Percentiles rank a stretch among this genome's conserved stretches.
Conservation (phyloP, 2,113 vertebrate genomes). For the Notiomystis cincta region DNA sequence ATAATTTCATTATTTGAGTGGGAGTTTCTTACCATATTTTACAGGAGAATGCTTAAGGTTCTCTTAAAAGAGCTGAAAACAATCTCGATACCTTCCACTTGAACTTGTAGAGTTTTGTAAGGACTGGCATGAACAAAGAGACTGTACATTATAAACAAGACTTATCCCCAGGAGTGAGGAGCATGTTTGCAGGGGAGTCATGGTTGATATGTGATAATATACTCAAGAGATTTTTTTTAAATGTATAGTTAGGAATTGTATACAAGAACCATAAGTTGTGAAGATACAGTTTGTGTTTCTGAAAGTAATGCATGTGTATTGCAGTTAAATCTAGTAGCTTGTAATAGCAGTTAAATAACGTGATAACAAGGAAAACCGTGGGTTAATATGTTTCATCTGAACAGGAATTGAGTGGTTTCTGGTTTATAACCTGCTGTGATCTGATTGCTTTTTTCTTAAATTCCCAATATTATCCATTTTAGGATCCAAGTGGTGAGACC, state of each 20-base stretch:
- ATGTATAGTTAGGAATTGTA: background rate
- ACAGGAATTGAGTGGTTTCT: background rate
- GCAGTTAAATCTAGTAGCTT: background rate
- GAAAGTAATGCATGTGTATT: background rate
- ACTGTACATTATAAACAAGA: background rate
- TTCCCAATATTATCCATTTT: background rate
- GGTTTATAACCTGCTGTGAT: background rate
- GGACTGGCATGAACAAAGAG: background rate
- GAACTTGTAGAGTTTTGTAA: background rate
- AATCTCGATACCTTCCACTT: background rate
- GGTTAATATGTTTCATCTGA: background rate
- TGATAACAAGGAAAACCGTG: background rate
- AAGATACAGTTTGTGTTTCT: background rate
- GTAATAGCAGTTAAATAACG: background rate
- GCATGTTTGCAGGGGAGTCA: background rate
- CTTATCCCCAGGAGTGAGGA: background rate
- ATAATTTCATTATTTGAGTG: background rate
- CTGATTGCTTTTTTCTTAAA: background rate
- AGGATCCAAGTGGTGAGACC: conserved; percentile 97
- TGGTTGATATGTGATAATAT: background rate
- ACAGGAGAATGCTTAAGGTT: background rate
- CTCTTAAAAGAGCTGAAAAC: background rate
- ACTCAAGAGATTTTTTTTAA: rapidly evolving
- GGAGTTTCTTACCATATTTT: background rate
- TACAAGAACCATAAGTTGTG: background rate